Percentiles rank a stretch among this genome's conserved stretches.
These are phyloP conservation scores for Cyprinodon tularosa DNA, from an alignment of 2,113 vertebrate genomes.

Conservation along the genomic window DNA sequence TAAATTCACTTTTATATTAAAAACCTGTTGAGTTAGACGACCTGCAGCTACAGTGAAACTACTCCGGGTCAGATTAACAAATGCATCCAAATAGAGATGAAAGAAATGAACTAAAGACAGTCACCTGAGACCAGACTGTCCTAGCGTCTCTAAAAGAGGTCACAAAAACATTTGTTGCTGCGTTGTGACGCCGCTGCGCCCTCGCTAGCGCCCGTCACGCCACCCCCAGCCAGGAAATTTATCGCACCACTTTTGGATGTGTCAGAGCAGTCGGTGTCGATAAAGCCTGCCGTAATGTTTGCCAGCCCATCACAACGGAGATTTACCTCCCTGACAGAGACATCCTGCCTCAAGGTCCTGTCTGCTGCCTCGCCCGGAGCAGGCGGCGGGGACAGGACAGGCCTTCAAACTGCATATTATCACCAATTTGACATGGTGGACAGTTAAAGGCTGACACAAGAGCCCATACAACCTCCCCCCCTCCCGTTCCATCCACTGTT, in stretches of 20 bases:
- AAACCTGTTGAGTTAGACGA: neutral
- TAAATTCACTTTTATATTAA: constrained; percentile 7
- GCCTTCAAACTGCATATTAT: constrained; percentile 84
- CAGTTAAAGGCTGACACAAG: constrained; percentile 68
- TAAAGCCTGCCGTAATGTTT: constrained; percentile 85
- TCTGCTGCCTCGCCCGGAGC: constrained; percentile 44
- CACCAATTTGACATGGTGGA: constrained; percentile 85
- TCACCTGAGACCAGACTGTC: constrained; percentile 13
- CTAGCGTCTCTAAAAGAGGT: constrained; percentile 37
- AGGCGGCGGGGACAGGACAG: constrained; percentile 7
- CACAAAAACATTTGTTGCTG: constrained; percentile 78
- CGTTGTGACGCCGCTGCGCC: constrained; percentile 57
- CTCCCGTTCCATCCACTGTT: constrained; percentile 38
- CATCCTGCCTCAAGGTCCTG: constrained; percentile 82
- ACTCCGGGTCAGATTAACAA: neutral
- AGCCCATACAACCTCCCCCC: constrained; percentile 30
- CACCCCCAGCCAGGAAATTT: constrained; percentile 66
- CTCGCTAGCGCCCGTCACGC: constrained; percentile 67
- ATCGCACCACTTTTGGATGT: constrained; percentile 78
- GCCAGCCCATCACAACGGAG: constrained; percentile 75
- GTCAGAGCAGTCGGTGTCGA: constrained; percentile 80
- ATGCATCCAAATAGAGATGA: neutral
- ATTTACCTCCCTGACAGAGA: constrained; percentile 80
- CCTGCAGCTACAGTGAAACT: neutral
- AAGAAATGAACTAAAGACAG: too few relatives aligned